Evolutionary conservation across 2,888 invertebrate genomes (phyloP).

Genomic region (Ennomos quercinarius): DNA sequence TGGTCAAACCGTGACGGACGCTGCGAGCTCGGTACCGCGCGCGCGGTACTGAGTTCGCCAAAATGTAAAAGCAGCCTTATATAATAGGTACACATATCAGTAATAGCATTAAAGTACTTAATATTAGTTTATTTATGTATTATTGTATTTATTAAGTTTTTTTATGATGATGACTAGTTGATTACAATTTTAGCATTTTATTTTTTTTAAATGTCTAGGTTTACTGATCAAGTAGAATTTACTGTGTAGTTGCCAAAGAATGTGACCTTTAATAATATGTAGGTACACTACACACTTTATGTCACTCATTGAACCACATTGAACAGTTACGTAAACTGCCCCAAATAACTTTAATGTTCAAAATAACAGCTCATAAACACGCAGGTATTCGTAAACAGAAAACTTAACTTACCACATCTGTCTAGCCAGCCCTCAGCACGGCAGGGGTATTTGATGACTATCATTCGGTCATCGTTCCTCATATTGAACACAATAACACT

Average conservation of each 20-base stretch:
- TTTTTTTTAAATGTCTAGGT: no score
- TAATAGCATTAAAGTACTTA: no score
- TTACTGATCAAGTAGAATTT: slow-evolving; percentile 12
- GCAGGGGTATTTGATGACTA: slow-evolving; percentile 75
- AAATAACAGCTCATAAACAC: slow-evolving; percentile 33
- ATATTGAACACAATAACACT: slow-evolving; percentile 56
- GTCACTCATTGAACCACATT: slow-evolving; percentile 63
- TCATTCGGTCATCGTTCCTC: slow-evolving; percentile 61
- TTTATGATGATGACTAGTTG: no score
- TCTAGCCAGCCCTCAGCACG: slow-evolving; percentile 80
- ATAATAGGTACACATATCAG: no score
- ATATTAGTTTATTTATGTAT: no score
- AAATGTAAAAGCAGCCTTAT: no score
- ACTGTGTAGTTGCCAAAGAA: slow-evolving; percentile 43
- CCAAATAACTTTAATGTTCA: slow-evolving; percentile 63
- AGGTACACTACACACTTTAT: slow-evolving; percentile 44
- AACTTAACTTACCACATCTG: slow-evolving; percentile 71
- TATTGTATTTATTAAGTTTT: no score
- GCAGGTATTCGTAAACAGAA: slow-evolving; percentile 35
- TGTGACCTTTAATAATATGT: slow-evolving; percentile 49
- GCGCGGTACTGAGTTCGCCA: no score
- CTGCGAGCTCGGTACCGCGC: no score
- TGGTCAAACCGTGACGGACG: no score
- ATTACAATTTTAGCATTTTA: no score
- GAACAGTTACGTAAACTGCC: slow-evolving; percentile 71